Evolutionary conservation across 2,797 vertebrate species (phyloP), one percentile per base, ranked within the genome.

Genomic region (Schizopygopsis malacanthus): DNA sequence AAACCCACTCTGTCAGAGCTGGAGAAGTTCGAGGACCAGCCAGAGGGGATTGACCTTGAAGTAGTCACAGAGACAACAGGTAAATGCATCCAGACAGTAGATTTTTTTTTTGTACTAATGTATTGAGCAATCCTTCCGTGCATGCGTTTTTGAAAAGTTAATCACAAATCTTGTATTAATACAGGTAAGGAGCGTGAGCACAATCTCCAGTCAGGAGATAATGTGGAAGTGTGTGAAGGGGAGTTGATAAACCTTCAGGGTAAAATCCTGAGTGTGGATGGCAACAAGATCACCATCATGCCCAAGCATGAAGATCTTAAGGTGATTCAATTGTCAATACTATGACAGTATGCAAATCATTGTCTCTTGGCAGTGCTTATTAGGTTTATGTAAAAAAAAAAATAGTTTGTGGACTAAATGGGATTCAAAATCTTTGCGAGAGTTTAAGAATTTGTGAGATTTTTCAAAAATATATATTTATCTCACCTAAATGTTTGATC

Each of bases 261-360:
- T 1, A 98, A 96, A 79, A 97, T 99, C 92, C 95, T 99, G 69
- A 99, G 98, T 0, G 98, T 99, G 77, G 98, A 99, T 0, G 98
- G 98, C 65, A 98, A 97, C 93, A 99, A 99, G 91, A 97, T 99
- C 94, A 99, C 98, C 88, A 98, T 99, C 92, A 97, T 99, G 96
- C 98, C 98, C 84, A 98, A 97, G 80, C 98, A 99, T 0, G 98
- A 99, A 87, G 98, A 99, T 91, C 94, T 99, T 11, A 99, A 99
- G 97, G 98, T 98, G 82, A 52, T 0, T 3, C 20, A 22, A 52
- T 16, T 0, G 3, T 15, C 10, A 56, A 15, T 25, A 16, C 5
- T 1, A 25, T 28, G 4, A n/a, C 20, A 76, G 11, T 13, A 25
- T 63, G 4, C 0, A 28, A 63, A 63, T 6, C 10, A 13, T 22